Evolutionary conservation across 1,140 invertebrate species (phyloP).

Genomic region (Anastrepha ludens): DNA sequence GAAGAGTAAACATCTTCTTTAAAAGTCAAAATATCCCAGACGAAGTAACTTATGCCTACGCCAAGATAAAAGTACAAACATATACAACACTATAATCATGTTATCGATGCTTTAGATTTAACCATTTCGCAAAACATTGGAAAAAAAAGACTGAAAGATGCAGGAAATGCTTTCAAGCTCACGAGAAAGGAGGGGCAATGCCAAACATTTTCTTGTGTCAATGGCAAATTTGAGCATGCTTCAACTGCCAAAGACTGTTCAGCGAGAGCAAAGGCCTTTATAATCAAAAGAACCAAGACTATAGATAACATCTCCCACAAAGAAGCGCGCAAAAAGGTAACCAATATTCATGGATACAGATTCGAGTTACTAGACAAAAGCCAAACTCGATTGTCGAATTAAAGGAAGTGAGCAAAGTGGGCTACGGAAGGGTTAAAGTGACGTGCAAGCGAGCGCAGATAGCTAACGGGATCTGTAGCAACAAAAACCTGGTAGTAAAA

Average conservation of each 20-base stretch:
- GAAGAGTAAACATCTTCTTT: not conserved
- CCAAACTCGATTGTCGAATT: too few relatives aligned
- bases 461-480: too few relatives aligned
- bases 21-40: not conserved
- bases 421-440: too few relatives aligned
- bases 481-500: not conserved
- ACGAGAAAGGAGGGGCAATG: not conserved
- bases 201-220: not conserved
- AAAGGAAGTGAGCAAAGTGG: too few relatives aligned
- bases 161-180: not conserved
- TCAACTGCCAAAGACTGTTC: not conserved
- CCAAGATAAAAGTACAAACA: not conserved
- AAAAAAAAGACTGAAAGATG: not conserved
- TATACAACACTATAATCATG: not conserved
- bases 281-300: slow-evolving; percentile 3
- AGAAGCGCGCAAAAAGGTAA: not conserved
- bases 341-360: too few relatives aligned
- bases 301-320: not conserved
- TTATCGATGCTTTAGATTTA: too few relatives aligned
- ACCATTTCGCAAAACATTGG: too few relatives aligned
- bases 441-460: too few relatives aligned
- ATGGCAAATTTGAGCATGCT: not conserved
- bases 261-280: not conserved
- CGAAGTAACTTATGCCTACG: not conserved
- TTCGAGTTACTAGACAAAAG: too few relatives aligned